phyloP scores from a whole-genome alignment of 2,113 vertebrate species.

The Heterotilapia buettikoferi region DNA sequence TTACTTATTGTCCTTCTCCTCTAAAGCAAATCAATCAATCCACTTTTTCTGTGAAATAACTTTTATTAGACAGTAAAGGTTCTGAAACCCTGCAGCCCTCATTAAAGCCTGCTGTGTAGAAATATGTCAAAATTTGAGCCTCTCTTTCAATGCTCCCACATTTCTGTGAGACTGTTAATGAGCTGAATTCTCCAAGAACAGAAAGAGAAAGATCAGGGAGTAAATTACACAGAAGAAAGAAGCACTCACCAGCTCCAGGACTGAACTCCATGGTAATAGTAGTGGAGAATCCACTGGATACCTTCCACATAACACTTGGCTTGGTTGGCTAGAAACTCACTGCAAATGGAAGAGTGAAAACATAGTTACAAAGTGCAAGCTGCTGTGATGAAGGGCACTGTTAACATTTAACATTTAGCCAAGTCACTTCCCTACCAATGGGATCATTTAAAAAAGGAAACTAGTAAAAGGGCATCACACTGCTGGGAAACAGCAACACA shows the following conservation, averaged over 20 bases:
- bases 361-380: not conserved
- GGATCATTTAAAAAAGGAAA: not conserved
- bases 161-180: not conserved
- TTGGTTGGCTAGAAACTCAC: slow-evolving; percentile 90
- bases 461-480: not conserved
- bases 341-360: slow-evolving; percentile 52
- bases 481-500: not conserved
- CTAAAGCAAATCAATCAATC: not conserved
- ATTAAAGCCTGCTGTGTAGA: not conserved
- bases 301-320: slow-evolving; percentile 92
- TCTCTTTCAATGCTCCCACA: not conserved
- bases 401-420: not conserved
- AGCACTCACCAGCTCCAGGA: slow-evolving; percentile 95
- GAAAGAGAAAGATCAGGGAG: not conserved
- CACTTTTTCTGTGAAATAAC: not conserved
- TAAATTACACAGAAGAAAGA: not conserved
- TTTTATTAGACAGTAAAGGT: not conserved
- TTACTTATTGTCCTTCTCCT: not conserved
- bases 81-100: not conserved
- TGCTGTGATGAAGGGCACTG: not conserved
- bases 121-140: too few relatives aligned
- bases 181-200: not conserved
- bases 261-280: slow-evolving; percentile 97
- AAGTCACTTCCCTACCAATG: not conserved
- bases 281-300: slow-evolving; percentile 98